Conservation (phyloP, 2,113 vertebrate genomes). For the Neomonachus schauinslandi region DNA sequence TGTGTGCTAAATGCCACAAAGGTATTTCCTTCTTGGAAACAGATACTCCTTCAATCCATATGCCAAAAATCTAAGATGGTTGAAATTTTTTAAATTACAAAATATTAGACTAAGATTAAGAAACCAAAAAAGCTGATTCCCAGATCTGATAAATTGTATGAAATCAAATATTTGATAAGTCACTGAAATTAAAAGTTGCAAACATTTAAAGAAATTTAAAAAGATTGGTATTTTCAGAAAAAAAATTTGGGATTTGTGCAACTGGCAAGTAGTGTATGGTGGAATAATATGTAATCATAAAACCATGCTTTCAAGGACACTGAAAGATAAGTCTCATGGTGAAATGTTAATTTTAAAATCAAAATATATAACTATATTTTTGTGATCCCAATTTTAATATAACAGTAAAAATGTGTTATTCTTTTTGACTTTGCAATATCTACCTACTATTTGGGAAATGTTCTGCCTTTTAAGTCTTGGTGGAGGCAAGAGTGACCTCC, state of each 20-base stretch:
- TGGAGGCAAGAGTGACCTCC: background rate
- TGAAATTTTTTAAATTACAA: background rate
- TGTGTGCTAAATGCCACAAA: background rate
- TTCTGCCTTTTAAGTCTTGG: background rate
- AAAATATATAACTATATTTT: background rate
- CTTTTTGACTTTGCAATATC: background rate
- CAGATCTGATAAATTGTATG: background rate
- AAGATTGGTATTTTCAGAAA: background rate
- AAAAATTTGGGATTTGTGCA: background rate
- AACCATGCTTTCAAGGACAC: background rate
- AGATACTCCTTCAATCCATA: background rate
- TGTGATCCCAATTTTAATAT: background rate
- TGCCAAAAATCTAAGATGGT: background rate
- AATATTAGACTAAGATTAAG: background rate
- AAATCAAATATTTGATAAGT: constrained; percentile 10
- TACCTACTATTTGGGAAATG: background rate
- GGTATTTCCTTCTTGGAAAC: background rate
- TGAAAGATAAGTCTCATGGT: background rate
- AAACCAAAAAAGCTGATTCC: background rate
- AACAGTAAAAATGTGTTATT: background rate
- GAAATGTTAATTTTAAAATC: background rate
- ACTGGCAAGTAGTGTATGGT: background rate
- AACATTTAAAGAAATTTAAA: background rate
- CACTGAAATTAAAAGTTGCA: background rate
- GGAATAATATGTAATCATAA: background rate